Base-by-base conservation (phyloP, 2,888 invertebrate genomes). In the Hyalella azteca region DNA sequence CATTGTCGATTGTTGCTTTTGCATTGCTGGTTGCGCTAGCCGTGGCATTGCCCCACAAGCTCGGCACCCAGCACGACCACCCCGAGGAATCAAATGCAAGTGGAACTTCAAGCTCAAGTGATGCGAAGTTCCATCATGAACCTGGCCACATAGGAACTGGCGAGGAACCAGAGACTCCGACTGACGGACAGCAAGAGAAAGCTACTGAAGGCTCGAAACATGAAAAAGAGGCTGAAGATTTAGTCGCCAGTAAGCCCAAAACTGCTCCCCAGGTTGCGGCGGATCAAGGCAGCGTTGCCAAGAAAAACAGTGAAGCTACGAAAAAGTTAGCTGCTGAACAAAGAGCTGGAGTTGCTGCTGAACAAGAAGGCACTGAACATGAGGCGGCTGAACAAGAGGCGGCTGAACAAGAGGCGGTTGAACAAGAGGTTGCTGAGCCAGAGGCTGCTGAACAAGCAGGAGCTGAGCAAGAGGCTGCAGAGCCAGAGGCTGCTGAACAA, bases 401-500 rank as follows among this genome's bases (percentile, higher is more conserved):
- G 15, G 66, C 1, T 7, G 54, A 22, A 45, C 45, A 45, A 45
- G 59, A 59, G 66, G 19, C n/a, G 60, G 13, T 19, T 3, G 29
- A 15, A 11, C 32, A 32, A 36, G 19, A 66, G 39, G 36, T 36
- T 19, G 3, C 32, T 36, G 29, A 13, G 7, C 66, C 9, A 66
- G 29, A 66, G 1, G 9, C 15, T 36, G 36, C 66, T 29, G 66
- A 66, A 66, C 66, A 1, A 36, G 26, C 15, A 3, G 22, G 26
- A 26, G 59, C 7, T 15, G 22, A 59, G 5, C 66, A 66, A 66
- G 39, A 66, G 29, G 19, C 66, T 66, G 66, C 66, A 7, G 66
- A 66, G 19, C 11, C 36, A 0, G 66, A 66, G 36, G 36, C 66
- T 29, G 66, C 66, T 66, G 66, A 66, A 36, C 66, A 66, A 36